phyloP scores from a whole-genome alignment of 2,113 vertebrate species.

The Paedocypris sp. region DNA sequence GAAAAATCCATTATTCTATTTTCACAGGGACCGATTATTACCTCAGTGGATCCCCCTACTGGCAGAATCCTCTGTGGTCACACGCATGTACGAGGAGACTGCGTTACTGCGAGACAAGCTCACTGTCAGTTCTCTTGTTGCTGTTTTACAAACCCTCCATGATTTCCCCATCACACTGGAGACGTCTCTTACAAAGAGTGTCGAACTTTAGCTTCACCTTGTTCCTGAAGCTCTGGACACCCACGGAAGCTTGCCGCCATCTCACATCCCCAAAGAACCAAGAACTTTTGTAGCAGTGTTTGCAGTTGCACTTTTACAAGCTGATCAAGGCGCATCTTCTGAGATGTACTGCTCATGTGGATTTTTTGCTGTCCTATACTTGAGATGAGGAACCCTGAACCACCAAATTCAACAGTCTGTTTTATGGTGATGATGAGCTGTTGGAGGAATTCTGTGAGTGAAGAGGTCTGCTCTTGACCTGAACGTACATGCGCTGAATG shows the following conservation, averaged over 20 bases:
- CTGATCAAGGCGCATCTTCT: neutral
- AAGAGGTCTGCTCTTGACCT: too few relatives aligned
- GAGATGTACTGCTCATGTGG: too few relatives aligned
- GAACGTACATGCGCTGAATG: too few relatives aligned
- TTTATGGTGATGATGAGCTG: too few relatives aligned
- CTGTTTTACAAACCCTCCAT: constrained; percentile 79
- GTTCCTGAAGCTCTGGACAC: neutral
- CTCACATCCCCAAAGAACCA: neutral
- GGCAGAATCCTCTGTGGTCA: constrained; percentile 72
- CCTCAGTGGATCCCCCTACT: constrained; percentile 86
- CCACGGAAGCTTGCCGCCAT: neutral
- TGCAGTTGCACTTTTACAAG: neutral
- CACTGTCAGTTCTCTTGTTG: constrained; percentile 75
- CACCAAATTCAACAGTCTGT: too few relatives aligned
- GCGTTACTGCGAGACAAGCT: constrained; percentile 81
- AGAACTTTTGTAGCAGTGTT: neutral
- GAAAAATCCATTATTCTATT: neutral
- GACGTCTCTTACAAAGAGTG: constrained; percentile 84
- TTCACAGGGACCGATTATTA: constrained; percentile 76
- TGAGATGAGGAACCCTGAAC: too few relatives aligned
- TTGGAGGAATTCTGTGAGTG: too few relatives aligned
- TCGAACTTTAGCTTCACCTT: constrained; percentile 71
- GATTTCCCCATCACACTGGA: constrained; percentile 87
- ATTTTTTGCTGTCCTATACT: constrained; percentile 5
- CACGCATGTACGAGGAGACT: constrained; percentile 79